phyloP scores from a whole-genome alignment of 2,797 vertebrate species.

The Coracias cyanogaster region DNA sequence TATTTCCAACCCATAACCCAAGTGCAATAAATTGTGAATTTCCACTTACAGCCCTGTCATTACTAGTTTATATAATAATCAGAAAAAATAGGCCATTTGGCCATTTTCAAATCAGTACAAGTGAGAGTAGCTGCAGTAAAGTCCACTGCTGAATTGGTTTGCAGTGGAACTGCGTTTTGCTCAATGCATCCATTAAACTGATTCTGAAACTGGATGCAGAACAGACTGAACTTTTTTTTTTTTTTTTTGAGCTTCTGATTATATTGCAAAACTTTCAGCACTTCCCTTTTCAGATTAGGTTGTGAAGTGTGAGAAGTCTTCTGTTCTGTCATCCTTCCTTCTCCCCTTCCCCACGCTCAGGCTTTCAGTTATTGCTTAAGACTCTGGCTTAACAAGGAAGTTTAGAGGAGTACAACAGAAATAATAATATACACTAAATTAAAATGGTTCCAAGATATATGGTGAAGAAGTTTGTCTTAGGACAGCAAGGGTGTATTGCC shows the following conservation, averaged over 20 bases:
- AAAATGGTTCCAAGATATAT: not conserved
- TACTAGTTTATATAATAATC: not conserved
- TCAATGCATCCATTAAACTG: not conserved
- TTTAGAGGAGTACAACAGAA: not conserved
- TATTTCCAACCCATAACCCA: not conserved
- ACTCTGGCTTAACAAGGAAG: not conserved
- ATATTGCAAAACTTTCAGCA: slow-evolving; percentile 25
- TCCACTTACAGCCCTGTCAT: not conserved
- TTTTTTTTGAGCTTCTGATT: not conserved
- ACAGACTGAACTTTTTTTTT: not conserved
- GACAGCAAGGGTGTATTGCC: not conserved
- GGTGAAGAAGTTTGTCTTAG: not conserved
- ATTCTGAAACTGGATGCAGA: not conserved
- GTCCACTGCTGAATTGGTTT: not conserved
- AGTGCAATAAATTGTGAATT: not conserved
- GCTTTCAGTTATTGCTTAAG: slow-evolving; percentile 32
- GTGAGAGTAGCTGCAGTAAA: not conserved
- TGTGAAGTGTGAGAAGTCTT: not conserved
- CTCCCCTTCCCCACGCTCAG: not conserved
- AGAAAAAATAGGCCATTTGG: not conserved
- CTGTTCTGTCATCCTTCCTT: not conserved
- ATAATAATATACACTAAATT: not conserved
- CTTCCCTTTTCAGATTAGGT: slow-evolving; percentile 29
- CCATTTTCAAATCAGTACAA: not conserved
- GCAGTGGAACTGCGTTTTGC: not conserved